A percentile compares a stretch with the other conserved stretches of the same genome.
phyloP scores from a whole-genome alignment of 1,140 invertebrate species.

The Metopolophium dirhodum region DNA sequence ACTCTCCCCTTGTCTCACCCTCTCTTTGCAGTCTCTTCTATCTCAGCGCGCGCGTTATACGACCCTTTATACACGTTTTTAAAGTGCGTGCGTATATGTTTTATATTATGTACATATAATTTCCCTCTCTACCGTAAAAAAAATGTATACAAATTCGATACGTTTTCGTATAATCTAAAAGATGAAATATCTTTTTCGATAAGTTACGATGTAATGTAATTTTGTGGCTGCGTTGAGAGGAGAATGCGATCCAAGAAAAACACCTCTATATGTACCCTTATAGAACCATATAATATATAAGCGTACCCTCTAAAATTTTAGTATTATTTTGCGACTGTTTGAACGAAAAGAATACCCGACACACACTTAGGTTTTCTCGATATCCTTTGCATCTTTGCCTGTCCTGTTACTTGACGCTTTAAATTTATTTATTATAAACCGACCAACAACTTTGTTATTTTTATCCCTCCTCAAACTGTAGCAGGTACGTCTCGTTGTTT shows the following conservation, averaged over 20 bases:
- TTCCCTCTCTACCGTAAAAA: not conserved
- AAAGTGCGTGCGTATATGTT: not conserved
- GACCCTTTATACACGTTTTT: constrained; percentile 4
- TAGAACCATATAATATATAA: not conserved
- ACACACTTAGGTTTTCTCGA: not conserved
- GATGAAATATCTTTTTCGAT: constrained; percentile 14
- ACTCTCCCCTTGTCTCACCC: not conserved
- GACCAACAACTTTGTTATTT: not conserved
- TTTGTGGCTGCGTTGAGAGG: not conserved
- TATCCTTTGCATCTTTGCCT: not conserved
- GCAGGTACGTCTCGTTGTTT: not conserved
- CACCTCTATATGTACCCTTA: not conserved
- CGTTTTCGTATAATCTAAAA: not conserved
- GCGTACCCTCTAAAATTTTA: not conserved
- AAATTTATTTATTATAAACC: constrained; percentile 19
- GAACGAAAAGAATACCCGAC: not conserved
- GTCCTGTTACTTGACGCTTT: not conserved
- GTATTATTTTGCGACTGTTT: not conserved
- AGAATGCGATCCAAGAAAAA: constrained; percentile 3
- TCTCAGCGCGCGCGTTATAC: not conserved
- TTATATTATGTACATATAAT: not conserved
- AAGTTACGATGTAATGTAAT: not conserved
- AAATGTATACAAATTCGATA: not conserved
- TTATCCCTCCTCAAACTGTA: not conserved
- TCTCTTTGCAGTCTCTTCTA: not conserved